A percentile compares a stretch with the other conserved stretches of the same genome.
These are phyloP conservation scores for Anguilla anguilla DNA, from an alignment of 2,797 vertebrate species.

Conservation along the genomic window DNA sequence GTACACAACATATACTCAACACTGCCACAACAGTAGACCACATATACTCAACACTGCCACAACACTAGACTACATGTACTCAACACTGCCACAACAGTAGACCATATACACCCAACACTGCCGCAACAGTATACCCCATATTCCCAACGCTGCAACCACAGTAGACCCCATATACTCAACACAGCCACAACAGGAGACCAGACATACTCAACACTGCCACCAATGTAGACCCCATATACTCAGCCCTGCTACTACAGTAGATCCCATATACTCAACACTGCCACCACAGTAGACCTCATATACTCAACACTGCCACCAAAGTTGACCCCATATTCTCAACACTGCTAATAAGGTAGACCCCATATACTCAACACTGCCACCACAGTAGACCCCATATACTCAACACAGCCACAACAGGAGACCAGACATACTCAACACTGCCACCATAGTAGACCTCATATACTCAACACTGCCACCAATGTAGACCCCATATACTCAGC, in stretches of 20 bases:
- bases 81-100: background rate
- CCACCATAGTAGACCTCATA: background rate
- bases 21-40: background rate
- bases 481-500: background rate
- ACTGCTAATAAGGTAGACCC: too few species aligned
- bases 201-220: background rate
- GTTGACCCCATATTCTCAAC: background rate
- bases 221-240: background rate
- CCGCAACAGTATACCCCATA: background rate
- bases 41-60: background rate
- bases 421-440: background rate
- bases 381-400: constrained; percentile 3
- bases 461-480: background rate
- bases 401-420: background rate
- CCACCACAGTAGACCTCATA: background rate
- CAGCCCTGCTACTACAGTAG: background rate
- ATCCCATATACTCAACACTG: background rate
- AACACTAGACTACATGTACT: background rate
- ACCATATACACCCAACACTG: background rate
- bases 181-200: background rate
- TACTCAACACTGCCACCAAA: background rate
- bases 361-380: background rate
- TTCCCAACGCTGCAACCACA: background rate
- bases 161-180: background rate
- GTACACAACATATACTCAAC: background rate